These are phyloP conservation scores for Cervus canadensis DNA, from an alignment of 2,113 vertebrate species.

Conservation along the genomic window DNA sequence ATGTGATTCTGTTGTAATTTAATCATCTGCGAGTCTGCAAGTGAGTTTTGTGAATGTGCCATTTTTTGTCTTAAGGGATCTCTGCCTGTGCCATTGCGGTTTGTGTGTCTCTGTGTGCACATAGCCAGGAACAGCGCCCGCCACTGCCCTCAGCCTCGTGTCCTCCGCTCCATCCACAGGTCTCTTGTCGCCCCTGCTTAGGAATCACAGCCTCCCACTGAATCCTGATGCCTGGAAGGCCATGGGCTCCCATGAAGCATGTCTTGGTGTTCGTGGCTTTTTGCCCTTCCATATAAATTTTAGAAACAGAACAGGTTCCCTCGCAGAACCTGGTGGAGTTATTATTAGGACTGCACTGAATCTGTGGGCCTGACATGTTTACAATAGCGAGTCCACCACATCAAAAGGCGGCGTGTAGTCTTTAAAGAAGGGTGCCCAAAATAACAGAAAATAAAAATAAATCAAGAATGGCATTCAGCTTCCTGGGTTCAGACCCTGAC, in stretches of 20 bases:
- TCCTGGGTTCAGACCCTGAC: neutral
- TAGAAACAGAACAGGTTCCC: neutral
- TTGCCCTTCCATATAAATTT: neutral
- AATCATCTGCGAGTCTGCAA: neutral
- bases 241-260: neutral
- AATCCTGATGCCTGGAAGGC: neutral
- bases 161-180: neutral
- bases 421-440: neutral
- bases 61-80: neutral
- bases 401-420: neutral
- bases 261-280: neutral
- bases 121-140: neutral
- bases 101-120: neutral
- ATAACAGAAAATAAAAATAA: neutral
- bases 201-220: neutral
- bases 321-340: neutral
- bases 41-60: neutral
- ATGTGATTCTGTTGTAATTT: neutral
- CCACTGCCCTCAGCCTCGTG: neutral
- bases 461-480: neutral
- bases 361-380: neutral
- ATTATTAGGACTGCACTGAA: neutral
- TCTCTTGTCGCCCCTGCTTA: neutral
- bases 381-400: no score
- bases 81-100: neutral